Base-by-base conservation (phyloP, 1,140 invertebrate genomes). In the Zaprionus ornatus region DNA sequence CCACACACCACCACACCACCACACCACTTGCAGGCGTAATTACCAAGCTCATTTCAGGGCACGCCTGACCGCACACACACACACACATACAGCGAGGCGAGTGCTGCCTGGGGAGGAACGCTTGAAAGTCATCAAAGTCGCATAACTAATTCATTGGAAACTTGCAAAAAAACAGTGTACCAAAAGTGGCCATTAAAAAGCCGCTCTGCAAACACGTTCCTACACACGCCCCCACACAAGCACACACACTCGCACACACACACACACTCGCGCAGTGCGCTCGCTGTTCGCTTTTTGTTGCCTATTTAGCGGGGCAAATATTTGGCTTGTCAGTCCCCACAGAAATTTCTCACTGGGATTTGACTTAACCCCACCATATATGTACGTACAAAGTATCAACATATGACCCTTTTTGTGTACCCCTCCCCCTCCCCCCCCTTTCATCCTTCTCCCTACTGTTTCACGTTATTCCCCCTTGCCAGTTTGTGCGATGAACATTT, bases 221-320 rank as follows among this genome's bases (percentile, higher is more conserved):
- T 19, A 48, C 29, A 59, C 35, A 42, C 17, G n/a, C n/a, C 42
- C 21, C 40, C 7, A 21, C 25, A 37, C 60, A 42, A 15, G 6
- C 57, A 17, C 69, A 6, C 71, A 40, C 13, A 15, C 21, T 23
- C 32, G 4, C 40, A 42, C 55, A 59, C 29, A 6, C 17, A 37
- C 54, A 13, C 68, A 45, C 54, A 56, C 56, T 50, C 29, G 0
- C 27, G 9, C 29, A 32, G 5, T 40, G n/a, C n/a, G 13, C 37
- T 17, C 12, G 63, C 21, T 56, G 19, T 64, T 17, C 57, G 60
- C 27, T 64, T 77, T 74, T 76, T 74, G 78, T 69, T 77, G 78
- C 78, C 75, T 80, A 78, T 77, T 80, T 74, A 74, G 78, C 55
- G 69, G 78, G 45, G 65, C 75, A 80, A 80, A 65, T 74, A 77